Percentiles rank a stretch among this genome's conserved stretches.
Evolutionary conservation across 2,113 vertebrate species (phyloP).

Genomic region (Zosterops pallidus): DNA sequence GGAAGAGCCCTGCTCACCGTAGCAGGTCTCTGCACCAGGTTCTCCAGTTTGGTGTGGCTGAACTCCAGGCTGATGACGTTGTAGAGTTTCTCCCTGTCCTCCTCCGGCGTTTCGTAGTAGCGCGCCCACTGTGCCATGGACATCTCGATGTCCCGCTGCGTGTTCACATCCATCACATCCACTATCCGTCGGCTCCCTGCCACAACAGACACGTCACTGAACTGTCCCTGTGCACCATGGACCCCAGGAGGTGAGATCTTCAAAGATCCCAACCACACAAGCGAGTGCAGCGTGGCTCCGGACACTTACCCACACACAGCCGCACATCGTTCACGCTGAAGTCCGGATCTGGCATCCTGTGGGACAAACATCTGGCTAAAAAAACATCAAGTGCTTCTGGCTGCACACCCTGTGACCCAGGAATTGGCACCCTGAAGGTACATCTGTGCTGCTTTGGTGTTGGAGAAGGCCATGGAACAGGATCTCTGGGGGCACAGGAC

Average conservation of each 20-base stretch:
- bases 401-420: background rate
- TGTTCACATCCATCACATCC: slow-evolving; percentile 98
- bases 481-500: background rate
- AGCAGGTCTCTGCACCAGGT: slow-evolving; percentile 93
- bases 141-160: slow-evolving; percentile 98
- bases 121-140: slow-evolving; percentile 98
- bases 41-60: slow-evolving; percentile 95
- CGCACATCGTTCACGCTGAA: slow-evolving; percentile 98
- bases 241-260: background rate
- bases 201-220: background rate
- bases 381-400: background rate
- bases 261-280: background rate
- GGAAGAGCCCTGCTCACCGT: slow-evolving; percentile 75
- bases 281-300: accelerated
- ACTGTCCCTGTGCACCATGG: accelerated
- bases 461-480: background rate
- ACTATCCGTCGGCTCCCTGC: slow-evolving; percentile 93
- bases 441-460: background rate
- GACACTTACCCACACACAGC: slow-evolving; percentile 91
- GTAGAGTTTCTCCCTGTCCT: slow-evolving; percentile 93
- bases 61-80: slow-evolving; percentile 99
- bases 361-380: slow-evolving; percentile 60
- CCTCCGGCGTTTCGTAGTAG: slow-evolving; percentile 93
- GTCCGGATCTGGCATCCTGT: slow-evolving; percentile 94
- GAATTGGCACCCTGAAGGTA: background rate